Evolutionary conservation across 2,113 vertebrate genomes (phyloP).

Genomic region (Cyanistes caeruleus): DNA sequence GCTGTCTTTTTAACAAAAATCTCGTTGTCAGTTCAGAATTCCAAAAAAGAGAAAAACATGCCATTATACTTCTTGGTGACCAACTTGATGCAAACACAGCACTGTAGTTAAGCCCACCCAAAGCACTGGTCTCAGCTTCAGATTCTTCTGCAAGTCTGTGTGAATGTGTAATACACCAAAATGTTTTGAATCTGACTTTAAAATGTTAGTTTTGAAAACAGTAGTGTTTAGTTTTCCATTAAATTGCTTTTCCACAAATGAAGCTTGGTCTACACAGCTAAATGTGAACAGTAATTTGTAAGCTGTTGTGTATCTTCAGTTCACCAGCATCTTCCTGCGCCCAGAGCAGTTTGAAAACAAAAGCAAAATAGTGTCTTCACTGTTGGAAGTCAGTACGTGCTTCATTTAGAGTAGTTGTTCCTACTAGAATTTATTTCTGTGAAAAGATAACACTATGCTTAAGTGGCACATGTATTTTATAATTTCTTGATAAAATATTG

Average conservation of each 20-base stretch:
- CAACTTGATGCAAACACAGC: background rate
- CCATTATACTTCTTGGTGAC: background rate
- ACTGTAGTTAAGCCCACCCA: background rate
- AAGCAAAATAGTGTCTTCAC: background rate
- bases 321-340: background rate
- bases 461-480: background rate
- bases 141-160: background rate
- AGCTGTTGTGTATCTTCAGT: background rate
- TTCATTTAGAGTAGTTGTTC: background rate
- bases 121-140: background rate
- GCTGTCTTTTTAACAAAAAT: background rate
- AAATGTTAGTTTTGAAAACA: background rate
- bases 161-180: background rate
- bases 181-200: background rate
- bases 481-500: background rate
- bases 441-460: background rate
- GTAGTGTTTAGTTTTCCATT: background rate
- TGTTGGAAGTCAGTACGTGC: background rate
- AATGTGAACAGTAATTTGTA: background rate
- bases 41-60: background rate
- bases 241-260: background rate
- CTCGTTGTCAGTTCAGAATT: background rate
- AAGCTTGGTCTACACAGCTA: background rate
- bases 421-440: background rate
- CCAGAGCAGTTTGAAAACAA: background rate